These are phyloP conservation scores for Eleginops maclovinus DNA, from an alignment of 2,113 vertebrate genomes.

Conservation along the genomic window DNA sequence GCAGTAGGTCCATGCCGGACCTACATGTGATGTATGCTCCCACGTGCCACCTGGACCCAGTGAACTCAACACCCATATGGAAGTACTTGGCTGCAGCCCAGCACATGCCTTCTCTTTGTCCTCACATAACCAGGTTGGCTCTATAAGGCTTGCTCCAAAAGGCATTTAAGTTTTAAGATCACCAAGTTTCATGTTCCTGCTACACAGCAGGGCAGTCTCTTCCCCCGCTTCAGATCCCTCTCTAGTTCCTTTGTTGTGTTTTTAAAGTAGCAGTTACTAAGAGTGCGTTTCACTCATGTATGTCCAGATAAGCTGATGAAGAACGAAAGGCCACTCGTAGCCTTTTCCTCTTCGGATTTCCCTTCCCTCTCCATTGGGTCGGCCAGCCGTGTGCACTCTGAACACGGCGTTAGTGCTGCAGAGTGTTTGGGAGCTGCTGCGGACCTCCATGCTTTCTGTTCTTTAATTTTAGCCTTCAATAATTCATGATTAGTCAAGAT, in stretches of 20 bases:
- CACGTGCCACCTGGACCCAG: constrained; percentile 76
- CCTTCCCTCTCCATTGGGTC: constrained; percentile 5
- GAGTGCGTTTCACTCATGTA: constrained; percentile 10
- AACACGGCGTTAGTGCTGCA: constrained; percentile 32
- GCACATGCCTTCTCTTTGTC: constrained; percentile 82
- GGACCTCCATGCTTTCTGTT: constrained; percentile 51
- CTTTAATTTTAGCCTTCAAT: constrained; percentile 63
- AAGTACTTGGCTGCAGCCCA: constrained; percentile 79
- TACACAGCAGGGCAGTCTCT: not conserved
- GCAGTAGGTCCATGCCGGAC: constrained; percentile 53
- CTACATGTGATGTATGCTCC: constrained; percentile 52
- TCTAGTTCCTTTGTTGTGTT: constrained; percentile 28
- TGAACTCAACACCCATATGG: constrained; percentile 83
- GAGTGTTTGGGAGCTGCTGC: constrained; percentile 30
- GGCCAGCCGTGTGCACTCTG: not conserved
- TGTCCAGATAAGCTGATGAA: not conserved
- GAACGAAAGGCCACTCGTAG: constrained; percentile 8
- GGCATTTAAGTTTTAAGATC: constrained; percentile 55
- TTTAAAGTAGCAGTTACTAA: not conserved
- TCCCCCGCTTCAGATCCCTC: constrained; percentile 4
- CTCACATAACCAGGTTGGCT: constrained; percentile 79
- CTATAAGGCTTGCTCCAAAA: constrained; percentile 56
- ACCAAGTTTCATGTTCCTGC: constrained; percentile 51
- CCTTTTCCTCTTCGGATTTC: constrained; percentile 26
- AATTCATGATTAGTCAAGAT: constrained; percentile 70